Conservation (phyloP, 1,140 invertebrate genomes). For the Ctenoplectra terminalis region DNA sequence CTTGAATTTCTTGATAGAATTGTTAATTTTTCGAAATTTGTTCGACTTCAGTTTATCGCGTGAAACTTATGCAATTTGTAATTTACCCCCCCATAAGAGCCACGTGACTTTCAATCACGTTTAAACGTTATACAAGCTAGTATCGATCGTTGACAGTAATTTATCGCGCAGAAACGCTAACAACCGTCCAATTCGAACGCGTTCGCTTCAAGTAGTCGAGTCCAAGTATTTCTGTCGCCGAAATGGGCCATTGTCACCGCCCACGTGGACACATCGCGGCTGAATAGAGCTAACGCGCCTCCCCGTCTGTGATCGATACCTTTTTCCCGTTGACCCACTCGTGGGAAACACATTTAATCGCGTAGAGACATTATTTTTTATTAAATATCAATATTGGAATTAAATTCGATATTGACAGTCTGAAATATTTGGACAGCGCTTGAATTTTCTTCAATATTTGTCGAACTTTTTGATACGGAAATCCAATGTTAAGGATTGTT, state of each 20-base stretch:
- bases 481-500: neutral
- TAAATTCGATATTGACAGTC: too few relatives aligned
- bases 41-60: too few relatives aligned
- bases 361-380: neutral
- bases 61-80: too few relatives aligned
- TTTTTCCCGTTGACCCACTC: neutral
- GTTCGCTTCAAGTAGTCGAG: constrained; percentile 8
- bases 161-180: neutral
- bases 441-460: too few relatives aligned
- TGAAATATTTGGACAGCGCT: too few relatives aligned
- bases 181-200: constrained; percentile 17
- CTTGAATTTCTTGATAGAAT: too few relatives aligned
- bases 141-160: constrained; percentile 4
- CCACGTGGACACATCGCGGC: constrained; percentile 67
- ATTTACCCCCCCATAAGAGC: too few relatives aligned
- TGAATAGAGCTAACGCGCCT: neutral
- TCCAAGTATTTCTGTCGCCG: constrained; percentile 68
- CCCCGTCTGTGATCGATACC: neutral
- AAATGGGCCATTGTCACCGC: constrained; percentile 71
- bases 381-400: too few relatives aligned
- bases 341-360: neutral
- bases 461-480: neutral
- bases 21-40: too few relatives aligned
- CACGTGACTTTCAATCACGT: neutral
- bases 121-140: too few relatives aligned